Evolutionary conservation across 2,797 vertebrate species (phyloP).

Genomic region (Acomys russatus): DNA sequence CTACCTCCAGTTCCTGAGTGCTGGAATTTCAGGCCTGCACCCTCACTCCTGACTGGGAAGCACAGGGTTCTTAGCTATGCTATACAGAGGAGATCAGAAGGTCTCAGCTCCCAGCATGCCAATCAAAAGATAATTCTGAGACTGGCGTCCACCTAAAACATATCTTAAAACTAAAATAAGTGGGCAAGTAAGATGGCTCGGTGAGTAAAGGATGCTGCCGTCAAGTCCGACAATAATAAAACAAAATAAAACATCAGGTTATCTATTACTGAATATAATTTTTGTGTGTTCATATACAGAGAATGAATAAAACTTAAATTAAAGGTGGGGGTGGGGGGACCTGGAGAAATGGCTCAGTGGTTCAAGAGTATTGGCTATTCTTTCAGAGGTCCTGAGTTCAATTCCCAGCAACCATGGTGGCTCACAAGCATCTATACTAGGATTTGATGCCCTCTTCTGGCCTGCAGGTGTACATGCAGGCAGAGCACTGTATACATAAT

Average conservation of each 20-base stretch:
- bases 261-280: not conserved
- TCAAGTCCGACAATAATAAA: not conserved
- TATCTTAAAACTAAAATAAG: not conserved
- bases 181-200: not conserved
- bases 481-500: too few species aligned
- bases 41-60: not conserved
- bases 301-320: not conserved
- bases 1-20: not conserved
- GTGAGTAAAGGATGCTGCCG: not conserved
- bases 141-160: not conserved
- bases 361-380: not conserved
- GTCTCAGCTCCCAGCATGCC: not conserved
- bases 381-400: not conserved
- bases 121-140: conserved; percentile 30
- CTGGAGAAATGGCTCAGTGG: not conserved
- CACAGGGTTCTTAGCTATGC: not conserved
- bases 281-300: not conserved
- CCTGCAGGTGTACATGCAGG: too few species aligned
- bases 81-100: not conserved
- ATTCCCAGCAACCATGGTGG: not conserved
- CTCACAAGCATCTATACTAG: not conserved
- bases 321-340: not conserved
- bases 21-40: not conserved
- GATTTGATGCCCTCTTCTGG: not conserved
- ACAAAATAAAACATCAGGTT: not conserved